These are phyloP conservation scores for Acrocephalus kingi DNA, from an alignment of 2,113 vertebrate genomes.

Conservation along the genomic window DNA sequence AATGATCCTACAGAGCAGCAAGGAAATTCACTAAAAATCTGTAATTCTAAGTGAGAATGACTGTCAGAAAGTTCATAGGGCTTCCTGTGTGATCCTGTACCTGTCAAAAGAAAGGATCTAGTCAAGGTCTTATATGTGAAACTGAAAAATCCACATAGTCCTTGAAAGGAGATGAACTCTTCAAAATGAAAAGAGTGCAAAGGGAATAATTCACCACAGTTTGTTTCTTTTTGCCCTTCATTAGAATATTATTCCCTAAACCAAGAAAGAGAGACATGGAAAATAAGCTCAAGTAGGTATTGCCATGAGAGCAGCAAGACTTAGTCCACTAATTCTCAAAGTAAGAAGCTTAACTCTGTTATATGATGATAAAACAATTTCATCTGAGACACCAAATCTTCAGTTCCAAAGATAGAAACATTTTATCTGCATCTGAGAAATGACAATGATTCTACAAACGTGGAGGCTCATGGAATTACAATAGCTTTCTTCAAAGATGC, in stretches of 20 bases:
- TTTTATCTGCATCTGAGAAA: not conserved
- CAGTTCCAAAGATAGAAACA: not conserved
- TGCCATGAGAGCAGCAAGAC: not conserved
- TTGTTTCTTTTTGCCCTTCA: not conserved
- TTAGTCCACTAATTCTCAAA: not conserved
- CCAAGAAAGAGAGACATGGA: not conserved
- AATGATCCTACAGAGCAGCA: not conserved
- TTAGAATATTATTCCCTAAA: not conserved
- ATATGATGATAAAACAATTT: not conserved
- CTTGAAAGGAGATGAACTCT: not conserved
- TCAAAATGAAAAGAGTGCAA: not conserved
- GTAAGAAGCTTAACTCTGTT: not conserved
- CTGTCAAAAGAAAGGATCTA: not conserved
- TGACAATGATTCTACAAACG: not conserved
- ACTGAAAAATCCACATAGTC: not conserved
- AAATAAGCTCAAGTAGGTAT: not conserved
- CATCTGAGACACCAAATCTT: not conserved
- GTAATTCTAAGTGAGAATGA: not conserved
- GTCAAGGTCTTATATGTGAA: slow-evolving; percentile 5
- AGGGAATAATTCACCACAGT: not conserved
- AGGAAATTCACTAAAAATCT: not conserved
- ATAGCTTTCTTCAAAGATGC: not conserved
- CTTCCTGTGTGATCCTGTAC: not conserved
- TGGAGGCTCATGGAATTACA: not conserved
- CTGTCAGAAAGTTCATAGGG: not conserved